Conservation (phyloP, 2,888 invertebrate species). For the Oligia fasciuncula region DNA sequence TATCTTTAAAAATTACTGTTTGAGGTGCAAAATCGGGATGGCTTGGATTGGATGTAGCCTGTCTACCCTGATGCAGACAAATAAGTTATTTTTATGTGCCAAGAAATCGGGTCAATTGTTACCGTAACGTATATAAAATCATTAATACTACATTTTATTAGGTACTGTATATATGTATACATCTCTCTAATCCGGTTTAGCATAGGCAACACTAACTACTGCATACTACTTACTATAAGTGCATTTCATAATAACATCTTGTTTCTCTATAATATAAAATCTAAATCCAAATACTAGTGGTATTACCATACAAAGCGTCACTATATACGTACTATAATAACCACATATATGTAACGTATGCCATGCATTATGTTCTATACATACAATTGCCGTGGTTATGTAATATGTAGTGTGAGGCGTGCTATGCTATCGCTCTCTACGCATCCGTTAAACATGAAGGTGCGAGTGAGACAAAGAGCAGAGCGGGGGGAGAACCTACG, state of each 20-base stretch:
- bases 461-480: constrained; percentile 78
- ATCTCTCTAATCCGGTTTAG: constrained; percentile 10
- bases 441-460: constrained; percentile 66
- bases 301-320: constrained; percentile 56
- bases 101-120: neutral
- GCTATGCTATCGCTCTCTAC: constrained; percentile 78
- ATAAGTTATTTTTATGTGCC: neutral
- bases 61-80: neutral
- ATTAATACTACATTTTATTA: neutral
- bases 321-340: constrained; percentile 45
- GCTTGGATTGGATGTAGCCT: neutral
- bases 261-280: constrained; percentile 22
- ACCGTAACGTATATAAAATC: neutral
- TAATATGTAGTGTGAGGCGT: constrained; percentile 73
- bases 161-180: neutral
- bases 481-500: constrained; percentile 80
- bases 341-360: constrained; percentile 70
- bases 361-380: constrained; percentile 72
- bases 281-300: constrained; percentile 36
- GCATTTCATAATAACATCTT: constrained; percentile 3
- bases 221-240: neutral
- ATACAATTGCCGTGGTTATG: constrained; percentile 73
- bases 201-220: neutral
- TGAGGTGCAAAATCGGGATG: neutral
- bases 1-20: neutral